A percentile compares a stretch with the other conserved stretches of the same genome.
These are phyloP conservation scores for Jaculus jaculus DNA, from an alignment of 2,113 vertebrate species.

Conservation along the genomic window DNA sequence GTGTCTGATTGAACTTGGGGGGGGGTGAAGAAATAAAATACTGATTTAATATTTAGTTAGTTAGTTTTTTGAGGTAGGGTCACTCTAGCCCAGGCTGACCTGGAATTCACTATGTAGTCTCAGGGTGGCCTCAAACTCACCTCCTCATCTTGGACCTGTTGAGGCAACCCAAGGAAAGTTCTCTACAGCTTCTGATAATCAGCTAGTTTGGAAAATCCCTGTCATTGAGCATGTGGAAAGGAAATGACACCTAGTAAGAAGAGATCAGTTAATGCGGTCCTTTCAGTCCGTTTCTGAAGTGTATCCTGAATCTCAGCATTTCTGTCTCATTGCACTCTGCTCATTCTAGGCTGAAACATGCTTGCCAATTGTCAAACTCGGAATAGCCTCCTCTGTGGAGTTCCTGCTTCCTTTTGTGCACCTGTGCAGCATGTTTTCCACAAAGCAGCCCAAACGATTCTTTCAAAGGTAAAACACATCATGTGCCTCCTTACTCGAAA, in stretches of 20 bases:
- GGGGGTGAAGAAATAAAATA: background rate
- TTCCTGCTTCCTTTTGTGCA: background rate
- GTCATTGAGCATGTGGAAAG: background rate
- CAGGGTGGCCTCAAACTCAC: background rate
- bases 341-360: background rate
- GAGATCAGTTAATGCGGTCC: background rate
- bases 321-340: background rate
- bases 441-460: background rate
- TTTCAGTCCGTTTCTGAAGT: background rate
- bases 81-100: no score
- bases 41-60: no score
- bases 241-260: background rate
- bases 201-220: slow-evolving; percentile 7
- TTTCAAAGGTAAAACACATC: slow-evolving; percentile 15
- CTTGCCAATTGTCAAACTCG: slow-evolving; percentile 4
- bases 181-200: background rate
- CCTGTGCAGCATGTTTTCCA: background rate
- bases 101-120: background rate
- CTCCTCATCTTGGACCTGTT: background rate
- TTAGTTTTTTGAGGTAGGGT: no score
- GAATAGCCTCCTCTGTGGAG: background rate
- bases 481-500: background rate
- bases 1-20: background rate
- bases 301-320: background rate
- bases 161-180: background rate